Evolutionary conservation across 2,113 vertebrate genomes (phyloP), one percentile per base, ranked within the genome.

Genomic region (Camarhynchus parvulus): DNA sequence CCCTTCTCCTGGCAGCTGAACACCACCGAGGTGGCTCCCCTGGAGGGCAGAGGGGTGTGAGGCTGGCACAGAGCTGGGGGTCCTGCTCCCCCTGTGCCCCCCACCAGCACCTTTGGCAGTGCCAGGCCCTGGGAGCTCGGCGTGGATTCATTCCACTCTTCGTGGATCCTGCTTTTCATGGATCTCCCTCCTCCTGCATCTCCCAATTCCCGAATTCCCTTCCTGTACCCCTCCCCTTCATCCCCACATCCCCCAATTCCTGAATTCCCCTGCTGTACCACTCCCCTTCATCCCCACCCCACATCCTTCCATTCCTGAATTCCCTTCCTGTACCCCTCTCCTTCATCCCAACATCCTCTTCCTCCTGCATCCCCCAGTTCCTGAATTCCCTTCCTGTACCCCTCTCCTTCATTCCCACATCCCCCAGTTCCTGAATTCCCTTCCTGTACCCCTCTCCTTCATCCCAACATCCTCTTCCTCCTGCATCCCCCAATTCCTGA

Each of bases 1-100:
- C 98, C 97, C 93, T 98, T 99, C 96, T 99, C 99, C 92, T 99
- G 96, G 58, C 98, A 99, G 96, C 98, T 98, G 93, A 97, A 99
- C 76, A 99, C 98, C 61, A 98, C 97, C 3, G 99, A 99, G 16
- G 99, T 99, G 33, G 98, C 99, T 87, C 99, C 99, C 97, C 98
- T 99, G 96, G 11, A 63, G 46, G 64, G 31, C 16, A 19, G 4
- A 28, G 77, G 50, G n/a, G 24, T 0, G 2, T 58, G 58, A 80
- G 47, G 33, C 42, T 5, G 3, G 79, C 66, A 44, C 5, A 5
- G 41, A 63, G 13, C 6, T 2, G 18, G 31, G 27, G 50, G 20
- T 28, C 67, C 58, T 3, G 0, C 20, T 46, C 8, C 3, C 68
- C 49, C 78, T 5, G 2, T 7, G 19, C 39, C 35, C 69, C 30